phyloP scores from a whole-genome alignment of 2,113 vertebrate genomes.

The Andinoacara biseriatus region DNA sequence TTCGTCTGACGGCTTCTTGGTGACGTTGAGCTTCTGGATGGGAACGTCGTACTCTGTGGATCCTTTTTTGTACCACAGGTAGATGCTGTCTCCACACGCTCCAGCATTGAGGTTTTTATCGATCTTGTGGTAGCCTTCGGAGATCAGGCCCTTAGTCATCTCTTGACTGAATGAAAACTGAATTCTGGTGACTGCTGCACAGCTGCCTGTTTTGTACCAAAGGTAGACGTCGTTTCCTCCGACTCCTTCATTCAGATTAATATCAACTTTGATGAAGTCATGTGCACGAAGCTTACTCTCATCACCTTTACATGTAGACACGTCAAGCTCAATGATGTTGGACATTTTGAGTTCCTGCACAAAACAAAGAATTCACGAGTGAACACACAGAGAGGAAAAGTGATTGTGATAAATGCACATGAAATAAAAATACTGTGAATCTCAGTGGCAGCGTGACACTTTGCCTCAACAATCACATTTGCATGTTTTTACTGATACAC shows the following conservation, averaged over 20 bases:
- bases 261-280: neutral
- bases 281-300: neutral
- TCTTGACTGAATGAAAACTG: neutral
- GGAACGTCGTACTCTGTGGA: neutral
- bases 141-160: neutral
- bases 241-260: too few species aligned
- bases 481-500: too few species aligned
- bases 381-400: too few species aligned
- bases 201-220: too few species aligned
- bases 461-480: too few species aligned
- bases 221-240: too few species aligned
- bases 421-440: too few species aligned
- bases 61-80: neutral
- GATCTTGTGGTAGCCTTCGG: neutral
- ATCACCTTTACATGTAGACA: neutral
- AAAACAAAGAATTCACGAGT: neutral
- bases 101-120: neutral
- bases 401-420: too few species aligned
- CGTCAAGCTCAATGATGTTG: neutral
- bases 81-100: neutral
- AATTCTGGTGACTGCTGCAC: conserved; percentile 2
- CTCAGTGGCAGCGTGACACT: too few species aligned
- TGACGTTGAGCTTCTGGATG: neutral
- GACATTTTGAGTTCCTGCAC: neutral
- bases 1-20: neutral